A percentile compares a stretch with the other conserved stretches of the same genome.
Evolutionary conservation across 2,113 vertebrate species (phyloP).

Genomic region (Erinaceus europaeus): DNA sequence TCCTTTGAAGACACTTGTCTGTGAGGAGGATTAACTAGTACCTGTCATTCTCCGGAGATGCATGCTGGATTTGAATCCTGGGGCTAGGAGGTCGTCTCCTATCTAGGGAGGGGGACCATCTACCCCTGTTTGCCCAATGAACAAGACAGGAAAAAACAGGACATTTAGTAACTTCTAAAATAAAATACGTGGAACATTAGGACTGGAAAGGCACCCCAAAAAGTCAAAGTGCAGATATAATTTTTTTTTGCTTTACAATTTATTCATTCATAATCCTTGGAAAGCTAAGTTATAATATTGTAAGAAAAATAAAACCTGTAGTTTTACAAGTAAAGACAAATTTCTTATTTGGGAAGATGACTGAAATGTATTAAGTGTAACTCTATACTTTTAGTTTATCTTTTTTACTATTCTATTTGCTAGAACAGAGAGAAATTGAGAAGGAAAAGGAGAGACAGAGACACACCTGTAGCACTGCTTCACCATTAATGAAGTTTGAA

Average conservation of each 20-base stretch:
- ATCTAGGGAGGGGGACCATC: constrained; percentile 93
- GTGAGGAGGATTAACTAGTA: constrained; percentile 88
- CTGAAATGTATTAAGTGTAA: not conserved
- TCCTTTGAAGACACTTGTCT: constrained; percentile 68
- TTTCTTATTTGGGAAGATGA: not conserved
- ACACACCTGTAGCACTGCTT: too few relatives aligned
- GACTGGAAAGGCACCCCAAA: constrained; percentile 81
- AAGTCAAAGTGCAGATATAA: constrained; percentile 68
- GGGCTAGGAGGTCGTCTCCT: constrained; percentile 96
- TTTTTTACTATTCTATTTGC: not conserved
- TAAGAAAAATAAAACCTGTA: not conserved
- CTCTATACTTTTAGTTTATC: not conserved
- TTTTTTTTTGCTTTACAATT: not conserved
- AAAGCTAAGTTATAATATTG: not conserved
- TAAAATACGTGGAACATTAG: constrained; percentile 66
- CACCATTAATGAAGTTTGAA: too few relatives aligned
- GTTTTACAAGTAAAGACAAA: not conserved
- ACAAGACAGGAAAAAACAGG: constrained; percentile 86
- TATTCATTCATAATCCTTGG: not conserved
- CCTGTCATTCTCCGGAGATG: constrained; percentile 98
- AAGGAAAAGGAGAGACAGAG: too few relatives aligned
- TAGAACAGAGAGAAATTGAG: not conserved
- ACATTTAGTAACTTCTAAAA: constrained; percentile 82
- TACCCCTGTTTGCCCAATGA: constrained; percentile 86
- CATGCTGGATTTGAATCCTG: constrained; percentile 99